Percentiles rank a stretch among this genome's conserved stretches.
phyloP scores from a whole-genome alignment of 2,113 vertebrate species.

The Oncorhynchus clarkii region DNA sequence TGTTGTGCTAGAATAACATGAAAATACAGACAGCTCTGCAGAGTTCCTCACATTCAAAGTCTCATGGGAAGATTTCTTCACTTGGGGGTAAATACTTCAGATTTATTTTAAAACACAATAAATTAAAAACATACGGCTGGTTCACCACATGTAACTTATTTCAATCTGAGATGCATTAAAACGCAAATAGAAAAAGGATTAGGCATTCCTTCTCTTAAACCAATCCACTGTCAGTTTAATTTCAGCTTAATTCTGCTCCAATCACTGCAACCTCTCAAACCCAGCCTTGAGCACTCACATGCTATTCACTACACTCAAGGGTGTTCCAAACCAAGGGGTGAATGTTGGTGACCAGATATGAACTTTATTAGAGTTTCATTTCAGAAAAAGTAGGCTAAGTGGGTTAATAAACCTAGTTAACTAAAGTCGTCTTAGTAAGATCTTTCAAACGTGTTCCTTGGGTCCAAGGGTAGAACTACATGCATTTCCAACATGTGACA shows the following conservation, averaged over 20 bases:
- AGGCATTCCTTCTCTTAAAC: constrained; percentile 38
- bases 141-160: constrained; percentile 46
- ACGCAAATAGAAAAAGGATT: constrained; percentile 36
- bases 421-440: neutral
- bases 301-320: neutral
- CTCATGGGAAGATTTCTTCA: constrained; percentile 55
- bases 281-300: constrained; percentile 1
- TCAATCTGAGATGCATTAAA: constrained; percentile 35
- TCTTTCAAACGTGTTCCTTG: neutral
- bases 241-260: constrained; percentile 11
- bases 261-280: neutral
- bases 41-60: constrained; percentile 37
- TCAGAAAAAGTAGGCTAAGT: constrained; percentile 33
- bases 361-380: neutral
- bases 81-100: constrained; percentile 62
- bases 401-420: no score
- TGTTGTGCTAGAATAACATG: constrained; percentile 35
- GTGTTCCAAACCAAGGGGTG: neutral
- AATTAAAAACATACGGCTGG: constrained; percentile 70
- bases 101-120: constrained; percentile 65
- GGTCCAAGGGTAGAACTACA: no score
- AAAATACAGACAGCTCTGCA: constrained; percentile 35
- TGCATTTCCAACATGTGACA: no score
- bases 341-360: neutral
- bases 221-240: constrained; percentile 37